Evolutionary conservation across 2,113 vertebrate species (phyloP).

Genomic region (Carassius carassius): DNA sequence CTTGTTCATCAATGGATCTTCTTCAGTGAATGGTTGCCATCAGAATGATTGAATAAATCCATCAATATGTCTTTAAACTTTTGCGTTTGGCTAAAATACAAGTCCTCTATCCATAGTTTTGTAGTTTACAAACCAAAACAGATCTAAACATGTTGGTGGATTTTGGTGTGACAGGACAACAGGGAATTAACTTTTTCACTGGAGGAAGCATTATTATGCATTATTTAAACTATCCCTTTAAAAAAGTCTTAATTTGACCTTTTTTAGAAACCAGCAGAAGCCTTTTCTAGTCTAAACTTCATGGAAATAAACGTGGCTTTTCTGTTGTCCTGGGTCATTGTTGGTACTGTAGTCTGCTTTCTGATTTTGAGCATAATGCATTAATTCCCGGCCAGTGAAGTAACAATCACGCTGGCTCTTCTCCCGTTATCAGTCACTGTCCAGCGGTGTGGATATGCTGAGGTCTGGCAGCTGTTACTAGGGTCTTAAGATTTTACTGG

Average conservation of each 20-base stretch:
- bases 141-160: not conserved
- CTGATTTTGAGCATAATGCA: conserved; percentile 39
- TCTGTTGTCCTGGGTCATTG: not conserved
- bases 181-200: not conserved
- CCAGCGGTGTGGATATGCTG: conserved; percentile 58
- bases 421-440: conserved; percentile 71
- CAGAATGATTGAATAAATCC: not conserved
- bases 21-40: not conserved
- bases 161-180: not conserved
- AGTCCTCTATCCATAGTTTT: not conserved
- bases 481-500: conserved; percentile 43
- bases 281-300: not conserved
- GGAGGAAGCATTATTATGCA: not conserved
- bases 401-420: conserved; percentile 66
- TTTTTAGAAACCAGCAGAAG: not conserved
- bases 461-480: conserved; percentile 69
- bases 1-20: not conserved
- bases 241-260: not conserved
- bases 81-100: no score
- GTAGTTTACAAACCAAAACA: not conserved
- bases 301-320: not conserved
- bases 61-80: not conserved
- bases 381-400: conserved; percentile 61
- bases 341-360: conserved; percentile 3
- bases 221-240: not conserved